These are phyloP conservation scores for Ryuthela nishihirai DNA, from an alignment of 2,888 invertebrate species.

Conservation along the genomic window DNA sequence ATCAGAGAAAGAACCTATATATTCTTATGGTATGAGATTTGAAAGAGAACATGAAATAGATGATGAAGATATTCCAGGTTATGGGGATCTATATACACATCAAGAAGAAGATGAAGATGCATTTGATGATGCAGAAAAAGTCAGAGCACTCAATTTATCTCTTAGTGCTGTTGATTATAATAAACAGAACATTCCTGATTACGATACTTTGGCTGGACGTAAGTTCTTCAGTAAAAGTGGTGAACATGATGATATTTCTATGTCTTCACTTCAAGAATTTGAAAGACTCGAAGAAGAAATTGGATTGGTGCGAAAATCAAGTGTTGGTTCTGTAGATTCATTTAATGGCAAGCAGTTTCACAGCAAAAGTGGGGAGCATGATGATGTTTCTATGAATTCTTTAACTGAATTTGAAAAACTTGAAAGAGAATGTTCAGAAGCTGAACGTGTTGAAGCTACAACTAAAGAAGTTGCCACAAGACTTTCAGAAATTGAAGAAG, in stretches of 20 bases:
- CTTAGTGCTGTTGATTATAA: conserved; percentile 45
- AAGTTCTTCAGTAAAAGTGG: conserved; percentile 73
- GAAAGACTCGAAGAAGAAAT: conserved; percentile 43
- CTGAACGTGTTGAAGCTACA: conserved; percentile 57
- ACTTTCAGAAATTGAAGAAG: conserved; percentile 56
- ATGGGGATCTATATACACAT: conserved; percentile 51
- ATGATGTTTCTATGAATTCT: conserved; percentile 87
- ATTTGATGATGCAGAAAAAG: conserved; percentile 56
- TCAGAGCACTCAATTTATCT: conserved; percentile 42
- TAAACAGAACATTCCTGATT: conserved; percentile 75
- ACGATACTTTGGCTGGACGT: conserved; percentile 75
- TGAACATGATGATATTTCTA: conserved; percentile 66
- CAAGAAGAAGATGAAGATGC: conserved; percentile 73
- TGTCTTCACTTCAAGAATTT: conserved; percentile 43
- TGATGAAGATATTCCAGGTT: conserved; percentile 40
- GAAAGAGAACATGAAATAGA: conserved; percentile 23
- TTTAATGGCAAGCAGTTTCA: conserved; percentile 17
- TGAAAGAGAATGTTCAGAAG: conserved; percentile 69
- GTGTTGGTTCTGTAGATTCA: conserved; percentile 34
- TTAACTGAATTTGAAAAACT: conserved; percentile 91
- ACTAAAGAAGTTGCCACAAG: conserved; percentile 70
- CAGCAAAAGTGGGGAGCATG: conserved; percentile 68
- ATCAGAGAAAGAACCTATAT: conserved; percentile 12
- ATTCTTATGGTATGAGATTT: conserved; percentile 28
- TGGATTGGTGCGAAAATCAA: conserved; percentile 31